Percentiles rank a stretch among this genome's conserved stretches.
Conservation (phyloP, 2,113 vertebrate species). For the Hyaena hyaena region DNA sequence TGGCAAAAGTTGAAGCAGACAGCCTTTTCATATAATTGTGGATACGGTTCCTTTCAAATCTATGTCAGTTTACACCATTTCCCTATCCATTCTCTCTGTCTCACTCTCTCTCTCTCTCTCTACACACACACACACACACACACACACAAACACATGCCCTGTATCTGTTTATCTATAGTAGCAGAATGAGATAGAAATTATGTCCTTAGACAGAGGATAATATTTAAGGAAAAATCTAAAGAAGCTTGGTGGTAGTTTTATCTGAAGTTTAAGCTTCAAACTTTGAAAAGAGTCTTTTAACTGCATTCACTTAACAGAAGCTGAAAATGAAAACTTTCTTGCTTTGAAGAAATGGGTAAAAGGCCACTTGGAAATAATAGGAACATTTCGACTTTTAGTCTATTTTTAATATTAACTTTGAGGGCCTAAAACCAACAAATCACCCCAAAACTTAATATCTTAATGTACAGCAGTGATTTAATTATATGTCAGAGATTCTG, state of each 20-base stretch:
- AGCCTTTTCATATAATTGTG: not conserved
- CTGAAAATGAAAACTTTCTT: constrained; percentile 3
- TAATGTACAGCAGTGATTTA: not conserved
- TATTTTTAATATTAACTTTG: not conserved
- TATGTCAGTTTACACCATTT: not conserved
- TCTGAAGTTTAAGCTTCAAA: not conserved
- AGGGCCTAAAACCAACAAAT: not conserved
- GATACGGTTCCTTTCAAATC: not conserved
- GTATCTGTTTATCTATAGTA: not conserved
- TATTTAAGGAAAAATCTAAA: not conserved
- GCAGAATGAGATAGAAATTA: not conserved
- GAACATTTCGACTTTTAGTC: not conserved
- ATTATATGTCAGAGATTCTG: not conserved
- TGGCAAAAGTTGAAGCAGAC: not conserved
- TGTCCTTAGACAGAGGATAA: not conserved
- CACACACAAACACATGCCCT: too few relatives aligned
- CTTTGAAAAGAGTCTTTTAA: not conserved
- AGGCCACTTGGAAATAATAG: not conserved
- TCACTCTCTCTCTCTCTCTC: not conserved
- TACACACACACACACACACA: too few relatives aligned
- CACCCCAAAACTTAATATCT: not conserved
- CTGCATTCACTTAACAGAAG: not conserved
- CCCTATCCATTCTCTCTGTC: not conserved
- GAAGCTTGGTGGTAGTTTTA: not conserved
- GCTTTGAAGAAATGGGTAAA: not conserved